phyloP scores from a whole-genome alignment of 1,140 invertebrate species.

The Aphaenogaster ashmeadi region DNA sequence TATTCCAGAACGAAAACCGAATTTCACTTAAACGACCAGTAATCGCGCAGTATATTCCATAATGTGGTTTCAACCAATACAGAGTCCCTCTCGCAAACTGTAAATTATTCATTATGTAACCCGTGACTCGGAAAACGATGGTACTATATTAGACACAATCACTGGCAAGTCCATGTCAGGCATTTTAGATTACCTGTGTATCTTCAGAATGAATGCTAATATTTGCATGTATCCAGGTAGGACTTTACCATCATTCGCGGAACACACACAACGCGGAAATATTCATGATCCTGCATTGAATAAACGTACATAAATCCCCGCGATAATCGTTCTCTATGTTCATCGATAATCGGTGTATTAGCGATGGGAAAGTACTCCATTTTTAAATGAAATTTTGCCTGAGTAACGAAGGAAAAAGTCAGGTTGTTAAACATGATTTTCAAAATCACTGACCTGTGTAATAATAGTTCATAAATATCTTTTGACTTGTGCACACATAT shows the following conservation, averaged over 20 bases:
- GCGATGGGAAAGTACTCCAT: slow-evolving; percentile 14
- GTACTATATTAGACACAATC: neutral
- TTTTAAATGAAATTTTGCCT: neutral
- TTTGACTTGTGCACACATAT: too few species aligned
- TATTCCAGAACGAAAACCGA: neutral
- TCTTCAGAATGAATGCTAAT: neutral
- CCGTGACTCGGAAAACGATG: neutral
- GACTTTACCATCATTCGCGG: slow-evolving; percentile 38
- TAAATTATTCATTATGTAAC: slow-evolving; percentile 14
- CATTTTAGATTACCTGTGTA: neutral
- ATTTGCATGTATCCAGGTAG: slow-evolving; percentile 27
- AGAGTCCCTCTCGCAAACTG: neutral
- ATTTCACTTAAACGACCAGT: neutral
- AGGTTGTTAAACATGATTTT: neutral
- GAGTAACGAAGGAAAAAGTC: neutral
- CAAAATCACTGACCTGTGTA: neutral
- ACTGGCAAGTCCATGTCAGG: neutral
- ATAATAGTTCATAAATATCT: too few species aligned
- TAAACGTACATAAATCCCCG: neutral
- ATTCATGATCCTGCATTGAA: slow-evolving; percentile 19
- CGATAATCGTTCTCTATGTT: neutral
- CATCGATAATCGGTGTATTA: neutral
- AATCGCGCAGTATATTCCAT: neutral
- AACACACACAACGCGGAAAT: neutral
- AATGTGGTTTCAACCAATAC: neutral